Conservation (phyloP, 2,797 vertebrate genomes). For the Girardinus metallicus region DNA sequence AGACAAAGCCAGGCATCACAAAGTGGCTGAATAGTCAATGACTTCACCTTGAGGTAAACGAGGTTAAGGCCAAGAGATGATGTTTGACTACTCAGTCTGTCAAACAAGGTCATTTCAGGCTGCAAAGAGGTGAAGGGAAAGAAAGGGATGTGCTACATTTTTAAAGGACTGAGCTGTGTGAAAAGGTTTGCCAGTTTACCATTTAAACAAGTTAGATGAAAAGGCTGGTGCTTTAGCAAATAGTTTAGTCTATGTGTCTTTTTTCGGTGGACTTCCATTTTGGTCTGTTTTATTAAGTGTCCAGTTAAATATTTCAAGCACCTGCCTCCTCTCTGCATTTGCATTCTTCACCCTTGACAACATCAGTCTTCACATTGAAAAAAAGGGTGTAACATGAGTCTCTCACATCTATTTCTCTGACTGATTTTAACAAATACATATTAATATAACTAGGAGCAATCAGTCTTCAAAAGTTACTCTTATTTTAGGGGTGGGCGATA, state of each 20-base stretch:
- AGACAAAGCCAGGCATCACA: constrained; percentile 64
- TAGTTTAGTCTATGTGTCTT: no score
- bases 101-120: constrained; percentile 65
- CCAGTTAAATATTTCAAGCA: background rate
- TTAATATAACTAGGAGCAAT: background rate
- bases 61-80: constrained; percentile 33
- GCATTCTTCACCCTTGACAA: background rate
- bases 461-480: background rate
- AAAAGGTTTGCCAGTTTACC: constrained; percentile 46
- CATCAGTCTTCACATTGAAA: background rate
- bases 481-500: background rate
- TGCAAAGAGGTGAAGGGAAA: constrained; percentile 5
- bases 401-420: background rate
- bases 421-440: background rate
- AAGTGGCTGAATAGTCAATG: constrained; percentile 71
- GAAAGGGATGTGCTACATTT: constrained; percentile 31
- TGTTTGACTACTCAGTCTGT: constrained; percentile 47
- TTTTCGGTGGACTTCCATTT: no score
- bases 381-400: background rate
- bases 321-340: background rate
- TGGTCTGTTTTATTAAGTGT: no score
- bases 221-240: background rate
- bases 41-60: constrained; percentile 63
- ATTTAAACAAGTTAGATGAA: constrained; percentile 22
- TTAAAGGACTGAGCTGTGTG: constrained; percentile 48